phyloP scores from a whole-genome alignment of 2,113 vertebrate genomes.

The Columba livia region DNA sequence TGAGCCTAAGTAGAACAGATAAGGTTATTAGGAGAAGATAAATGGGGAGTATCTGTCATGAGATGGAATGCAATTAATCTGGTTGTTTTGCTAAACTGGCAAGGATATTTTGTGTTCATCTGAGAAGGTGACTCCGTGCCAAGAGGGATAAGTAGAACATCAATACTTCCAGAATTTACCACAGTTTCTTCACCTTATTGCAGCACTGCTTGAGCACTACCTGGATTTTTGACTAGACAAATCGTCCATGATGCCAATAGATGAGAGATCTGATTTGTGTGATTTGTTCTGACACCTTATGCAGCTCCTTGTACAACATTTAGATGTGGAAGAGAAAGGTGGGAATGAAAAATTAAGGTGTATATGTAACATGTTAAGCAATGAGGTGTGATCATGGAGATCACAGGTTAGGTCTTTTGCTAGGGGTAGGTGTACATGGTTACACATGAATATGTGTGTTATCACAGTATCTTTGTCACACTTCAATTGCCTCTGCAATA shows the following conservation, averaged over 20 bases:
- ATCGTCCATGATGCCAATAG: neutral
- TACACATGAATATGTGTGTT: neutral
- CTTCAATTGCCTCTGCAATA: neutral
- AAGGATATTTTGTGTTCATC: neutral
- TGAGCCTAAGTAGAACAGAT: neutral
- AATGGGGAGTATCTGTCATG: neutral
- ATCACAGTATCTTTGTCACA: neutral
- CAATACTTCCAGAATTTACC: neutral
- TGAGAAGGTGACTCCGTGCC: neutral
- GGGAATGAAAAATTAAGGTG: neutral
- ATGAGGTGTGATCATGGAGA: neutral
- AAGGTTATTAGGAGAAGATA: neutral
- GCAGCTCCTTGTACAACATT: neutral
- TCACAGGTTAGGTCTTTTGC: neutral
- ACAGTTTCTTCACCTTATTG: neutral
- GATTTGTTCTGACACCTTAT: neutral
- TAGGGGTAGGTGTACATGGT: neutral
- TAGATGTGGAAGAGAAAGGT: neutral
- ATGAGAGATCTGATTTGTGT: neutral
- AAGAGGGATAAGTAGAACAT: neutral
- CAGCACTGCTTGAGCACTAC: neutral
- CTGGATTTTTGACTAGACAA: neutral
- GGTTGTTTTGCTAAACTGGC: neutral
- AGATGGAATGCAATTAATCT: neutral
- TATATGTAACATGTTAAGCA: neutral